phyloP scores from a whole-genome alignment of 2,113 vertebrate genomes.

The Chitala chitala region DNA sequence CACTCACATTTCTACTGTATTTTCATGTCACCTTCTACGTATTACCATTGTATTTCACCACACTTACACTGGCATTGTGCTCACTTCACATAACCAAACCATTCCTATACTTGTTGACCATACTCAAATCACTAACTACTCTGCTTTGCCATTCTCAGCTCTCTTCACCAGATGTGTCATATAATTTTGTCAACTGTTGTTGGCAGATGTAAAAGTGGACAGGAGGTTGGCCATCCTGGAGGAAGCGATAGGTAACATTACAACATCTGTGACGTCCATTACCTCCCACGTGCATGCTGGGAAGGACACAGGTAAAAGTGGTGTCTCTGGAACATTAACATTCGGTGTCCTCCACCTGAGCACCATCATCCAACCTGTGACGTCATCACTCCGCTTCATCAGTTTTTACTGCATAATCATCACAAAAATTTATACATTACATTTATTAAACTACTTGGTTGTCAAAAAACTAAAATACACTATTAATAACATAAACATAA shows the following conservation, averaged over 20 bases:
- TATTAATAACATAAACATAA: no score
- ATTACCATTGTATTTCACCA: not conserved
- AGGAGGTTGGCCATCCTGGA: slow-evolving; percentile 31
- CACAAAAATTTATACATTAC: not conserved
- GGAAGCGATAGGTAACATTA: slow-evolving; percentile 30
- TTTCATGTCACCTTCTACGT: not conserved
- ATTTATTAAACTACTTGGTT: no score
- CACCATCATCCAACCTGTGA: no score
- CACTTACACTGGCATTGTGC: not conserved
- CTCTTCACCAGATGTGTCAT: not conserved
- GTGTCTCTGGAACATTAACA: not conserved
- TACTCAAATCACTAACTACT: not conserved
- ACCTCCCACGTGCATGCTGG: slow-evolving; percentile 11
- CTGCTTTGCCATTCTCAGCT: not conserved
- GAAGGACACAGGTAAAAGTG: slow-evolving; percentile 19
- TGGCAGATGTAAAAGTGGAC: slow-evolving; percentile 32
- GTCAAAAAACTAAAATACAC: no score
- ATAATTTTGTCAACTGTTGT: no score
- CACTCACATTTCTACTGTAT: not conserved
- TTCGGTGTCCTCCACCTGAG: not conserved
- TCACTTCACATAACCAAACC: no score
- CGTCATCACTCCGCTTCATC: not conserved
- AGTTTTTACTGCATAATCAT: not conserved
- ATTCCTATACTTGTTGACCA: not conserved
- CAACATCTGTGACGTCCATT: slow-evolving; percentile 10